Base-by-base conservation (phyloP, 2,888 invertebrate genomes). In the Hanleya hanleyi region DNA sequence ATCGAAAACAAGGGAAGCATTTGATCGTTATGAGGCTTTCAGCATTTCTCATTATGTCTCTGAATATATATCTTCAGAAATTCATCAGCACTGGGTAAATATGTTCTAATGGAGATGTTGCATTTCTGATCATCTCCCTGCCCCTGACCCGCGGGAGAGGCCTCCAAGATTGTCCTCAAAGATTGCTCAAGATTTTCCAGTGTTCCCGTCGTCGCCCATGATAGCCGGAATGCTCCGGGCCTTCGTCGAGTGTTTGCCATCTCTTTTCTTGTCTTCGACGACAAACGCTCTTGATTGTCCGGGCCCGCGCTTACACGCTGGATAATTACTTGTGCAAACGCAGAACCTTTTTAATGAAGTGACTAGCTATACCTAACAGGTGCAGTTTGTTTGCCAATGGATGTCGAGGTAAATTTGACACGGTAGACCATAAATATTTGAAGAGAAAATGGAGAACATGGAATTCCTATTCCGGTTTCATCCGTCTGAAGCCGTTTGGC, bases 11-110 rank as follows among this genome's bases (percentile, higher is more conserved):
- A 41, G 41, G n/a, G n/a, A 41, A 41, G 41, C 41, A 41, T 12
- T 41, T 41, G 41, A 41, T 41, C 18, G 41, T 41, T 9, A 41
- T 12, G 18, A 9, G 41, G 41, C 9, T 18, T 41, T 9, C 18
- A 18, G 18, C 18, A 18, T 41, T 41, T 18, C 18, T 41, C n/a
- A n/a, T n/a, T n/a, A n/a, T n/a, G n/a, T n/a, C n/a, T n/a, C n/a
- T n/a, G n/a, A n/a, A n/a, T n/a, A n/a, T n/a, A n/a, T n/a, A n/a
- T n/a, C n/a, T n/a, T 57, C 57, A 22, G 22, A 47, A 47, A 22
- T 57, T 57, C 57, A 57, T 57, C 57, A 57, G 57, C 57, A 57
- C n/a, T 57, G 57, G 22, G 57, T 57, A 57, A 57, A 57, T 57
- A 57, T 57, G 57, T 29, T 57, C 57, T 57, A 57, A 57, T 57